These are phyloP conservation scores for Eulemur albifrons DNA, from an alignment of 2,797 vertebrate genomes.

Conservation along the genomic window DNA sequence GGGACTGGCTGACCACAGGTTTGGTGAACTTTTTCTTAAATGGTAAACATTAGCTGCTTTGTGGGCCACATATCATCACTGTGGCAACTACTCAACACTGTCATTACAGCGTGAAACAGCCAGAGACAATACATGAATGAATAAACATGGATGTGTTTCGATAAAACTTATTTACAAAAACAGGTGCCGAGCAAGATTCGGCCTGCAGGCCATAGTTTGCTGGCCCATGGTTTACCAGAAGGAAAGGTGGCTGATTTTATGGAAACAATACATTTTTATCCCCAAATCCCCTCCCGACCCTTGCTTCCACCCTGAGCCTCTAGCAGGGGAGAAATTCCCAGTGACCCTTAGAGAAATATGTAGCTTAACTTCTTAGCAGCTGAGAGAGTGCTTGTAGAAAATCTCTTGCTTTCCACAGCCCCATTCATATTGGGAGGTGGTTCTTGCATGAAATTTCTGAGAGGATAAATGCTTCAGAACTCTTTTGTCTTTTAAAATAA, in stretches of 20 bases:
- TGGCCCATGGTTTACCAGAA: not conserved
- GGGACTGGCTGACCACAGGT: not conserved
- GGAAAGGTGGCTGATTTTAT: not conserved
- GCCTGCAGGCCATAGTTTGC: not conserved
- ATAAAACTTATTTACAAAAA: conserved; percentile 28
- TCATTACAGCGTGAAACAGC: not conserved
- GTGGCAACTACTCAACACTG: not conserved
- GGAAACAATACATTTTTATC: not conserved
- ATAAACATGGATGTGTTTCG: not conserved
- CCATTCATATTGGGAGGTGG: not conserved
- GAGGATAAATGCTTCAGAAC: not conserved
- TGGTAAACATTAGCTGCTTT: not conserved
- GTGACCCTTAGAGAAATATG: not conserved
- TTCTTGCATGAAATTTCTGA: not conserved
- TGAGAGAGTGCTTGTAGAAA: not conserved
- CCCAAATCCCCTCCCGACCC: not conserved
- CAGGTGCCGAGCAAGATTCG: not conserved
- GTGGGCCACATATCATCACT: not conserved
- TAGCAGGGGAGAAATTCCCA: not conserved
- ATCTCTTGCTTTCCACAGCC: not conserved
- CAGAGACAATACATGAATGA: not conserved
- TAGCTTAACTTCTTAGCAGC: not conserved
- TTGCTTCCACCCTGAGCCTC: not conserved
- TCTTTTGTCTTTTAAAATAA: not conserved
- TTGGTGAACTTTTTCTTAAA: not conserved